Evolutionary conservation across 2,888 invertebrate genomes (phyloP).

Genomic region (Calliopum simillimum): DNA sequence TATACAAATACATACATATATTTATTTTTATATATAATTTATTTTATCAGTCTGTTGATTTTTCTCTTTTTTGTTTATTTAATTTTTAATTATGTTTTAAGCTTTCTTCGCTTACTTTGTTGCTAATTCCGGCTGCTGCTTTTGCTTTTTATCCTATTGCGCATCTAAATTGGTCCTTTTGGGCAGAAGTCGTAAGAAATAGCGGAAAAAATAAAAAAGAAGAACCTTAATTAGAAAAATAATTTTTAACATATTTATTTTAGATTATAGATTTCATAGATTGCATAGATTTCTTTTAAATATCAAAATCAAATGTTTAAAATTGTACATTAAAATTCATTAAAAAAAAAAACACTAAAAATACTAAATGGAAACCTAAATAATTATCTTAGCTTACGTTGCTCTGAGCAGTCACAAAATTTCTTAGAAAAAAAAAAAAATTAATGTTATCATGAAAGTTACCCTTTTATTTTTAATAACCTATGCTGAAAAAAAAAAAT

Average conservation of each 20-base stretch:
- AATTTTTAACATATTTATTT: neutral
- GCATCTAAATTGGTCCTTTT: constrained; percentile 49
- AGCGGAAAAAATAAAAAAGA: constrained; percentile 28
- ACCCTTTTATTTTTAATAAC: no score
- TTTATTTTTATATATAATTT: constrained; percentile 53
- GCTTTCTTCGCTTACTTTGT: constrained; percentile 54
- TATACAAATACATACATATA: constrained; percentile 54
- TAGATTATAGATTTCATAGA: no score
- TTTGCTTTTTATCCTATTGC: constrained; percentile 42
- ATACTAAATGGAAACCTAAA: no score
- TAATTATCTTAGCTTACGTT: no score
- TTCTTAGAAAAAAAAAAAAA: no score
- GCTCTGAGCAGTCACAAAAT: no score
- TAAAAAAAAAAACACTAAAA: no score
- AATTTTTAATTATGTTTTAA: constrained; percentile 51
- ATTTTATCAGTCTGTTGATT: constrained; percentile 67
- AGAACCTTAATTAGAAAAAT: constrained; percentile 33
- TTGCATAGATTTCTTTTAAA: no score
- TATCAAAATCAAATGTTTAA: no score
- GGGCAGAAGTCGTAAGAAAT: constrained; percentile 1
- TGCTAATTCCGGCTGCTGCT: constrained; percentile 39
- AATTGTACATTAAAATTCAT: no score
- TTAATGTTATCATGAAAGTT: no score
- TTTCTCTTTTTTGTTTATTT: constrained; percentile 58
- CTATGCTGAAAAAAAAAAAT: no score